These are phyloP conservation scores for Mormyrops boulengeri DNA, from an alignment of 2,797 vertebrate species.

Conservation along the genomic window DNA sequence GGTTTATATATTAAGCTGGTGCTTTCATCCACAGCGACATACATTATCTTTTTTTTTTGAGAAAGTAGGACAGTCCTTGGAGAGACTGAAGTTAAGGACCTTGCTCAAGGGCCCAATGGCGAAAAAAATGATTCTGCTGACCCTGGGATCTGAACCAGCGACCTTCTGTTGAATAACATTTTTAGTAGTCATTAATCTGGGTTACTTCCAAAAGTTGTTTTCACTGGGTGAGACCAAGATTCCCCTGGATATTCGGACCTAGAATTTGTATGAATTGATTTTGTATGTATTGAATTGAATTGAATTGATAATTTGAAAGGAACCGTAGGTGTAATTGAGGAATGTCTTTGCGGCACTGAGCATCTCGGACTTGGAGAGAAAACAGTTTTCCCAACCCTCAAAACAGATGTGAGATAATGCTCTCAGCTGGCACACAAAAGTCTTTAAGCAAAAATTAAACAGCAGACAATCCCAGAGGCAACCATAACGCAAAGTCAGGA, in stretches of 20 bases:
- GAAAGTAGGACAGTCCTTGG: neutral
- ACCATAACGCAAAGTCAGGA: neutral
- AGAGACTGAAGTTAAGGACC: neutral
- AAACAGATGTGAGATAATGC: neutral
- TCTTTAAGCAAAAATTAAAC: constrained; percentile 15
- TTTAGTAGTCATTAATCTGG: neutral
- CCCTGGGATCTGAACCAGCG: neutral
- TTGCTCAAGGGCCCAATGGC: neutral
- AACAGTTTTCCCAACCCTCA: neutral
- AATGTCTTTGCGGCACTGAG: neutral
- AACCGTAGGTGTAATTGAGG: neutral
- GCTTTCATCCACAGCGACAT: neutral
- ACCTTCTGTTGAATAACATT: neutral
- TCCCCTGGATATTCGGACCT: neutral
- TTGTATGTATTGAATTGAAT: constrained; percentile 1
- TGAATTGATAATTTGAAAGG: constrained; percentile 6
- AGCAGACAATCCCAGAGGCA: neutral
- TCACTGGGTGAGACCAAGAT: neutral
- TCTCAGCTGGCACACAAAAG: neutral
- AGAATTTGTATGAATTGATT: constrained; percentile 12
- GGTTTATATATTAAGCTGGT: neutral
- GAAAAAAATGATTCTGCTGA: neutral
- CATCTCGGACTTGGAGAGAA: neutral
- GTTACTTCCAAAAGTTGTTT: neutral
- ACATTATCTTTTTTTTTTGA: neutral